phyloP scores from a whole-genome alignment of 2,113 vertebrate genomes.

The Dicrurus megarhynchus region DNA sequence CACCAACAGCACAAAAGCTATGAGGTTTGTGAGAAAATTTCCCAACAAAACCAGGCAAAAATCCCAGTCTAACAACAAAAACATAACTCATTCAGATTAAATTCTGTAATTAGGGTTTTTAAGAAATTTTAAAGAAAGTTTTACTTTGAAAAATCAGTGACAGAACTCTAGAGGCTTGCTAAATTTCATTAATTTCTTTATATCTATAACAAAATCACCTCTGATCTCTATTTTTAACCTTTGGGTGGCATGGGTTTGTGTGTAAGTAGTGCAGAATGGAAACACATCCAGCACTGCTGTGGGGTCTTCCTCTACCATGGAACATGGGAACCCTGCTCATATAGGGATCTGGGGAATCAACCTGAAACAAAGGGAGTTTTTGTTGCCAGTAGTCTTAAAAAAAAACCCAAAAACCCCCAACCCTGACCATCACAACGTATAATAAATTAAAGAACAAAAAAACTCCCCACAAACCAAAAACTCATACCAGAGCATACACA shows the following conservation, averaged over 20 bases:
- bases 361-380: not conserved
- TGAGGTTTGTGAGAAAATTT: not conserved
- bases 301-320: not conserved
- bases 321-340: not conserved
- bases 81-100: not conserved
- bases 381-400: not conserved
- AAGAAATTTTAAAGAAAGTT: not conserved
- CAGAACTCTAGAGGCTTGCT: not conserved
- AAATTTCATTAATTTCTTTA: not conserved
- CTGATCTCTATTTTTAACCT: not conserved
- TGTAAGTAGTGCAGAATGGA: not conserved
- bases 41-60: not conserved
- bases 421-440: accelerated
- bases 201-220: not conserved
- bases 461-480: accelerated
- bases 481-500: not conserved
- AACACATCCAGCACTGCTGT: not conserved
- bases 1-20: not conserved
- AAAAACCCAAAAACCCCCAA: accelerated
- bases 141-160: not conserved
- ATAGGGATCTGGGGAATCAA: not conserved
- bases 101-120: not conserved
- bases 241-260: not conserved
- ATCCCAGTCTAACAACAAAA: not conserved
- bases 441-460: not conserved